Evolutionary conservation across 1,140 invertebrate species (phyloP), one percentile per base, ranked within the genome.

Genomic region (Drosophila busckii): DNA sequence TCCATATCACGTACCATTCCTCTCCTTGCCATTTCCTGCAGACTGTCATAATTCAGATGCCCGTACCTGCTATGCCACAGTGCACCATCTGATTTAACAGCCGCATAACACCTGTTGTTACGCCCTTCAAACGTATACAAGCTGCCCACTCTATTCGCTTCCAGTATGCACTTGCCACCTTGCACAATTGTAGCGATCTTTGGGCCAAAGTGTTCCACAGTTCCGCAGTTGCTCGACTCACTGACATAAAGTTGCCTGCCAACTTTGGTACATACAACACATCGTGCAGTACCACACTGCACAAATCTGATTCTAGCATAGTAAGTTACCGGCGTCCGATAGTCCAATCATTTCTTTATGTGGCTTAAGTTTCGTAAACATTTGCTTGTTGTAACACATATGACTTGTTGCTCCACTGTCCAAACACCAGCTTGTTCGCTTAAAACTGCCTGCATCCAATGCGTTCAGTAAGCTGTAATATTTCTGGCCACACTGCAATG

Each of bases 381-480:
- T 13, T 13, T 7, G 10, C 9, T 15, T 12, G 4, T 31, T 13
- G 17, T 10, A 41, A 26, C 22, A 25, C 20, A 41, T 41, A 3
- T 16, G 20, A 8, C 22, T 41, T 16, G 38, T 41, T 5, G 38
- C 38, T 1, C 38, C 38, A 17, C 6, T 8, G 29, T 32, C 29
- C 13, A 32, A 15, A 10, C 29, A 32, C 29, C 29, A 32, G 5
- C 10, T 32, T 10, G 29, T 12, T 32, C 10, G 5, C 9, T 2
- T 10, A 10, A 32, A 12, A 15, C 29, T 35, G 10, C 15, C 8
- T n/a, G n/a, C n/a, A 4, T 13, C 19, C 9, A 37, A 26, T 7
- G 45, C 38, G 26, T 41, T 41, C 8, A 26, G n/a, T 19, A 41
- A 26, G 10, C 38, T 41, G 10, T 5, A 41, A n/a, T 41, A 6